These are phyloP conservation scores for Condylura cristata DNA, from an alignment of 2,113 vertebrate genomes.

Conservation along the genomic window DNA sequence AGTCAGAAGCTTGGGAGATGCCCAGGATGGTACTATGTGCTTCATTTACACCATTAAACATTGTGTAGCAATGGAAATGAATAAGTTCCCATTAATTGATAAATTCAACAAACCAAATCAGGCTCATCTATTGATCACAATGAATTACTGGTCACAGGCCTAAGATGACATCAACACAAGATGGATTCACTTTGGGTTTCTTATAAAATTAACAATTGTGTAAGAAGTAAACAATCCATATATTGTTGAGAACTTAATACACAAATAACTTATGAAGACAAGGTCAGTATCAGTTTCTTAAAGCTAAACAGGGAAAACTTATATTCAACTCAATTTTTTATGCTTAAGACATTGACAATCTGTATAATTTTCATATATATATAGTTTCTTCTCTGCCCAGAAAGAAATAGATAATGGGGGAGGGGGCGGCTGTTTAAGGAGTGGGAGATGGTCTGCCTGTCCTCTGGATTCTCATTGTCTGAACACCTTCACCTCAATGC, in stretches of 20 bases:
- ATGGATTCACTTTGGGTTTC: no score
- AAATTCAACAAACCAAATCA: no score
- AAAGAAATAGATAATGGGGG: not conserved
- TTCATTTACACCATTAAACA: not conserved
- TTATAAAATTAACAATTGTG: not conserved
- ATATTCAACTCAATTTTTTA: not conserved
- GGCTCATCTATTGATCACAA: no score
- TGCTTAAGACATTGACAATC: no score
- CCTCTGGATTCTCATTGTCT: not conserved
- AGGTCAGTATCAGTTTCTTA: not conserved
- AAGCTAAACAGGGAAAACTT: not conserved
- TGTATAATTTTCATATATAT: not conserved
- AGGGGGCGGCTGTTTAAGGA: no score
- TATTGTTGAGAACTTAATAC: not conserved
- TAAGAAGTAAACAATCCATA: not conserved
- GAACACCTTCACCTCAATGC: not conserved
- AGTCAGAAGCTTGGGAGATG: not conserved
- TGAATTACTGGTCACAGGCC: no score
- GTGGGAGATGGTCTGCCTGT: not conserved
- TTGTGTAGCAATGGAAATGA: no score
- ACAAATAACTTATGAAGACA: not conserved
- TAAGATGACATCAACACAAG: no score
- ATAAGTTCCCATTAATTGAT: no score
- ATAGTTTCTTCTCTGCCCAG: not conserved
- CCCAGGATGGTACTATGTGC: rapidly evolving